Evolutionary conservation across 53 echinoderm and acorn worm species (phyloP).

Genomic region (Temnopleurus reevesii): DNA sequence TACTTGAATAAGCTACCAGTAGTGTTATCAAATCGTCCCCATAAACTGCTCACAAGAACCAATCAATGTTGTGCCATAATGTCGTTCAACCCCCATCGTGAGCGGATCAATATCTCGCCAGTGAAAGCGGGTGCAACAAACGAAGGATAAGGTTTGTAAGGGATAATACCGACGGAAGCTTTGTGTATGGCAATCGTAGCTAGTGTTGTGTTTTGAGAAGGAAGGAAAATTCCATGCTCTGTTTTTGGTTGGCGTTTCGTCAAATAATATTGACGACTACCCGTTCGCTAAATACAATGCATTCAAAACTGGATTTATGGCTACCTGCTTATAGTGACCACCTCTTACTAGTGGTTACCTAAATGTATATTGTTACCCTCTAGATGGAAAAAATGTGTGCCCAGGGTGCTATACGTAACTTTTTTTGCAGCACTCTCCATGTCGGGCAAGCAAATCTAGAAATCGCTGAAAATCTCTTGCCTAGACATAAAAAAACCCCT

Average conservation of each 20-base stretch:
- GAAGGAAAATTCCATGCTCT: background rate
- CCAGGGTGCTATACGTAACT: too few species aligned
- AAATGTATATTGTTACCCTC: too few species aligned
- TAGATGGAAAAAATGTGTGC: too few species aligned
- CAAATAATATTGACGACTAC: background rate
- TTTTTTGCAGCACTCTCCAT: too few species aligned
- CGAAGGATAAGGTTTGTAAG: background rate
- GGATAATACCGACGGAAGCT: background rate
- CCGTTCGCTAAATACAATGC: too few species aligned
- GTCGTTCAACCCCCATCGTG: background rate
- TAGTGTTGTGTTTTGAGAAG: background rate
- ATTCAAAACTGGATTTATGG: too few species aligned
- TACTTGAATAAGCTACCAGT: too few species aligned
- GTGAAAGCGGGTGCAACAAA: background rate
- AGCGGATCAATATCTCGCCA: background rate
- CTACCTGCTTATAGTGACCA: too few species aligned
- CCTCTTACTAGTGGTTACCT: too few species aligned
- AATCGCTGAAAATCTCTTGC: too few species aligned
- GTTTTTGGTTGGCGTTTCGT: background rate
- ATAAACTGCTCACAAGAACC: background rate
- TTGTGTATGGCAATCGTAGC: background rate
- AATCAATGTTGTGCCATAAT: constrained; percentile 7
- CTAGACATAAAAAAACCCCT: too few species aligned
- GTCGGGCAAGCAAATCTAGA: too few species aligned
- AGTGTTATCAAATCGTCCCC: constrained; percentile 13